Percentiles rank a stretch among this genome's conserved stretches.
phyloP scores from a whole-genome alignment of 2,797 vertebrate genomes.

The Argentina silus region DNA sequence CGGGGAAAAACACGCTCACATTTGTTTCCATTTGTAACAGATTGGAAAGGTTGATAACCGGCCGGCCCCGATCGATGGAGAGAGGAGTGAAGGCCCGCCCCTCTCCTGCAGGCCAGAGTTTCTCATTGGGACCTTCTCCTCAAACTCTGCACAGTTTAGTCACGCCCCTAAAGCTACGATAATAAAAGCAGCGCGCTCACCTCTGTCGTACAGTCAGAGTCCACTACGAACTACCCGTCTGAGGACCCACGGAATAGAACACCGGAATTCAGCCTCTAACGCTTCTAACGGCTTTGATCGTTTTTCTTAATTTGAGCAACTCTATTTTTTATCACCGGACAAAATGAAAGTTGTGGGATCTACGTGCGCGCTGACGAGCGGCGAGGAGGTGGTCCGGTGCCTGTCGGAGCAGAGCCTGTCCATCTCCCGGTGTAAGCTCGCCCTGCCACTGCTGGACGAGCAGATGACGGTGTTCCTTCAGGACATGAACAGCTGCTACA shows the following conservation, averaged over 20 bases:
- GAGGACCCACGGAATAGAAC: slow-evolving; percentile 46
- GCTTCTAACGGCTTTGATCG: neutral
- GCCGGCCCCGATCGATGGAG: slow-evolving; percentile 64
- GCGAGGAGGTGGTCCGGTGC: slow-evolving; percentile 84
- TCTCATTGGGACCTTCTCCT: slow-evolving; percentile 65
- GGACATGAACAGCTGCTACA: slow-evolving; percentile 93
- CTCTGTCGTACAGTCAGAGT: neutral
- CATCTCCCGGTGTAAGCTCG: slow-evolving; percentile 84
- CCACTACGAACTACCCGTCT: slow-evolving; percentile 59
- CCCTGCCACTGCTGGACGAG: slow-evolving; percentile 83
- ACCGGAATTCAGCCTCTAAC: neutral
- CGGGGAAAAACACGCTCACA: slow-evolving; percentile 79
- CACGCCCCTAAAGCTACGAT: slow-evolving; percentile 52
- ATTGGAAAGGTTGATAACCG: slow-evolving; percentile 83
- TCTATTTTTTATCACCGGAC: neutral
- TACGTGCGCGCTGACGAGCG: slow-evolving; percentile 82
- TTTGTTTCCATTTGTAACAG: slow-evolving; percentile 89
- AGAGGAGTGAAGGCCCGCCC: slow-evolving; percentile 36
- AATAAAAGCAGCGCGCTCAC: neutral
- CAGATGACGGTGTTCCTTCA: slow-evolving; percentile 82
- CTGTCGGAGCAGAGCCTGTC: slow-evolving; percentile 82
- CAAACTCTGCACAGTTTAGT: slow-evolving; percentile 48
- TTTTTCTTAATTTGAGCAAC: slow-evolving; percentile 50
- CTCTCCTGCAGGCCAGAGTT: slow-evolving; percentile 25
- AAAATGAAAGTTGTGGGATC: slow-evolving; percentile 84